Evolutionary conservation across 2,113 vertebrate genomes (phyloP), one percentile per base, ranked within the genome.

Genomic region (Microtus richardsoni): DNA sequence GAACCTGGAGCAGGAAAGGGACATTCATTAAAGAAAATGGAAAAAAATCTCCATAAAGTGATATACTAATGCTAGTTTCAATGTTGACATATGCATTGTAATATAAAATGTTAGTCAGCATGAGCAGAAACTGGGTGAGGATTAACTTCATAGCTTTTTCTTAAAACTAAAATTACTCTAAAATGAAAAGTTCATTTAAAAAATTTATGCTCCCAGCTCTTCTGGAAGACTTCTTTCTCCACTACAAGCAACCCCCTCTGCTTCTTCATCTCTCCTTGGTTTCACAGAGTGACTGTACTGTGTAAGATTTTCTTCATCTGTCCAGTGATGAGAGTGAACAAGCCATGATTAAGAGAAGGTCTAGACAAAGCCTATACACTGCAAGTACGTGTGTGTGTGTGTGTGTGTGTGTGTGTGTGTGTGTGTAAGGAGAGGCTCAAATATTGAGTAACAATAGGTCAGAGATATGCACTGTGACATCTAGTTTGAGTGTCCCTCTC

Each of bases 71-170:
- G 21, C 54, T 86, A 54, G 39, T 87, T 93, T 95, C 39, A 39
- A 26, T 82, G 80, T 91, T 88, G 47, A 84, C 66, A 75, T 87
- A 73, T 47, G 44, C 21, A 36, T 10, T n/a, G 13, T 49, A 19
- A 78, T 41, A 1, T 78, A 52, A 52, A 21, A 82, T 52, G 16
- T 36, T 87, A 86, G 13, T 13, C 85, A 83, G 47, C 9, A 22
- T 36, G 33, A 73, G 24, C 39, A 12, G 47, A 85, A 88, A 73
- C 52, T 47, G 16, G 41, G 12, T 75, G 14, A 91, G 19, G 28
- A 83, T 90, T 83, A 68, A 92, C 14, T 86, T 75, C 82, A 10
- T 24, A 71, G 49, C 12, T 85, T 88, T 92, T 94, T 52, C 85
- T 12, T 64, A 89, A 88, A 96, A 62, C 16, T 87, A 28, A 74